Percentiles rank a stretch among this genome's conserved stretches.
phyloP scores from a whole-genome alignment of 2,888 invertebrate genomes.

The Bhutanitis thaidina region DNA sequence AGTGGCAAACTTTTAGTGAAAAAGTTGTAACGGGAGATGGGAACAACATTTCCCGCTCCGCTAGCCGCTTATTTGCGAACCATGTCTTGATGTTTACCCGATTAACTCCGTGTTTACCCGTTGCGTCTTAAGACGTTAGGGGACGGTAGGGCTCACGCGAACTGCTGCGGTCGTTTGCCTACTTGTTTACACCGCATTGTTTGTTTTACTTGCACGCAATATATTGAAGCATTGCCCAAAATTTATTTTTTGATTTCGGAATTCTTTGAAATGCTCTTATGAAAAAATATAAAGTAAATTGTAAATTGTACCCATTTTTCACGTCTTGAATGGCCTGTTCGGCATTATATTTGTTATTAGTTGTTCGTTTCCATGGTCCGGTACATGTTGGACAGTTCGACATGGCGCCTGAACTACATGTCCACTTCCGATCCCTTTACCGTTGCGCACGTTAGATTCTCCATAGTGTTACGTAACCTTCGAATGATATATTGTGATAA shows the following conservation, averaged over 20 bases:
- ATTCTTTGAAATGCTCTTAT: too few relatives aligned
- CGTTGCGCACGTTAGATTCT: slow-evolving; percentile 98
- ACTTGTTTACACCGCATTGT: slow-evolving; percentile 18
- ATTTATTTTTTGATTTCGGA: not conserved
- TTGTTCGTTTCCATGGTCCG: slow-evolving; percentile 99
- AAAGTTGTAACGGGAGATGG: too few relatives aligned
- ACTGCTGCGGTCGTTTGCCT: slow-evolving; percentile 36
- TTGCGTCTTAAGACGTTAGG: slow-evolving; percentile 58
- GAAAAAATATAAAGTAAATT: too few relatives aligned
- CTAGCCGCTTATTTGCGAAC: slow-evolving; percentile 24
- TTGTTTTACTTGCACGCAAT: slow-evolving; percentile 12
- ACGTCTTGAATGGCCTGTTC: slow-evolving; percentile 97
- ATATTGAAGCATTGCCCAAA: not conserved
- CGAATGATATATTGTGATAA: too few relatives aligned
- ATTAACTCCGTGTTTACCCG: slow-evolving; percentile 50
- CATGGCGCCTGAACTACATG: slow-evolving; percentile 98
- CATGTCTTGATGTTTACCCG: slow-evolving; percentile 23
- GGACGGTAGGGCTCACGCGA: slow-evolving; percentile 52
- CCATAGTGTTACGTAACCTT: slow-evolving; percentile 99
- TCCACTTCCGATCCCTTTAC: slow-evolving; percentile 99
- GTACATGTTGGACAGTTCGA: slow-evolving; percentile 99
- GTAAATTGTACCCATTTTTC: slow-evolving; percentile 96
- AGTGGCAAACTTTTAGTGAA: too few relatives aligned
- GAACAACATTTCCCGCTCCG: not conserved
- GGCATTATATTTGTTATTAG: slow-evolving; percentile 96